A percentile compares a stretch with the other conserved stretches of the same genome.
Evolutionary conservation across 1,140 invertebrate species (phyloP).

Genomic region (Araneus ventricosus): DNA sequence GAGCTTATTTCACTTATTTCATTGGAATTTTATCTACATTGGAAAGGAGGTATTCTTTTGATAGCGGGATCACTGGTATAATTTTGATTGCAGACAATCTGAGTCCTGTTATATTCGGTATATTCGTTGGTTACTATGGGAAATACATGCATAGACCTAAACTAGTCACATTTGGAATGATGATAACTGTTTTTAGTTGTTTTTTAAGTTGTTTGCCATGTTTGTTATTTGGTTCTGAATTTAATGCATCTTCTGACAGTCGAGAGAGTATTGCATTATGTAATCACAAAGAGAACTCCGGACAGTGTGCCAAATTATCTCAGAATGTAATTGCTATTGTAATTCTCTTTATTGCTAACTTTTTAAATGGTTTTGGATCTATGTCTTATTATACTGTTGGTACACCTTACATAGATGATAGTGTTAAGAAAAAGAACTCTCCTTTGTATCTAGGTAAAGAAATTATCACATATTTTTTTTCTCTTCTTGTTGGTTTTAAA

Average conservation of each 20-base stretch:
- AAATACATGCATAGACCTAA: conserved; percentile 85
- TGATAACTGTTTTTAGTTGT: conserved; percentile 86
- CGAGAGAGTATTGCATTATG: neutral
- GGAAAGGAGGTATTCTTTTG: conserved; percentile 85
- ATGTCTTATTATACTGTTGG: conserved; percentile 77
- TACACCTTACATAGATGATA: conserved; percentile 79
- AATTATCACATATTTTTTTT: neutral
- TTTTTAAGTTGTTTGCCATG: conserved; percentile 85
- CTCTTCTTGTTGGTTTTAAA: too few species aligned
- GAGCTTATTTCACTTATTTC: conserved; percentile 75
- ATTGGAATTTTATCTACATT: conserved; percentile 74
- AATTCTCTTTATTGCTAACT: conserved; percentile 76
- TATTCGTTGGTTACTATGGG: conserved; percentile 70
- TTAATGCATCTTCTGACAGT: neutral
- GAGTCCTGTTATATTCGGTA: conserved; percentile 57
- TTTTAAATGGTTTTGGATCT: conserved; percentile 76
- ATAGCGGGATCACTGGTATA: conserved; percentile 86
- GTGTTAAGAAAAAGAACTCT: conserved; percentile 78
- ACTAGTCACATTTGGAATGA: conserved; percentile 86
- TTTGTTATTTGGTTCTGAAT: conserved; percentile 84
- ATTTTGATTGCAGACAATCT: conserved; percentile 77
- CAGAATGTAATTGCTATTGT: conserved; percentile 60
- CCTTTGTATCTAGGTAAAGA: conserved; percentile 76
- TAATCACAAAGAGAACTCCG: neutral
- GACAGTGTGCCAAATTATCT: conserved; percentile 21